Evolutionary conservation across 1,140 invertebrate genomes (phyloP).

Genomic region (Tetramorium simillimum): DNA sequence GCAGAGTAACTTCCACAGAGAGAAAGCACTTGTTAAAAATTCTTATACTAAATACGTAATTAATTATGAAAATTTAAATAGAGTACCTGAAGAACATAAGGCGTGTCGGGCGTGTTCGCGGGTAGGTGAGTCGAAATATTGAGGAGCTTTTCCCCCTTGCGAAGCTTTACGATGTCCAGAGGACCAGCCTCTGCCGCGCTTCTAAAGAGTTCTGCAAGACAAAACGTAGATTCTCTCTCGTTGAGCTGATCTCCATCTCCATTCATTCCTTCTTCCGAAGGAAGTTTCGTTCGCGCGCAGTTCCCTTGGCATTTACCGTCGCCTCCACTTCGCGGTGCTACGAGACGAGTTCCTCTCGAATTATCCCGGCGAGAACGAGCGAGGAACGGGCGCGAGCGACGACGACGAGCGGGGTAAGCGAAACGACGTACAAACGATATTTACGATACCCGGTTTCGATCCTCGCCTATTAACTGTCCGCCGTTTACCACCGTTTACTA

Average conservation of each 20-base stretch:
- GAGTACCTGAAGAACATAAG: constrained; percentile 87
- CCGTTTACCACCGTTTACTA: constrained; percentile 26
- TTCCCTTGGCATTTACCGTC: neutral
- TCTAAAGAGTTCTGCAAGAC: constrained; percentile 87
- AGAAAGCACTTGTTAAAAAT: neutral
- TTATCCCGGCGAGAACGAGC: neutral
- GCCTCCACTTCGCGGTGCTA: too few relatives aligned
- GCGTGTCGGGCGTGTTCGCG: constrained; percentile 87
- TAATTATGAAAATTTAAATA: neutral
- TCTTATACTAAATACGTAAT: neutral
- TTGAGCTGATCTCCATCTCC: neutral
- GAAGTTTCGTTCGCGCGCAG: too few relatives aligned
- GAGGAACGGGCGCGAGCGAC: too few relatives aligned
- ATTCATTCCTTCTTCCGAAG: neutral
- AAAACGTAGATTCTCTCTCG: constrained; percentile 8
- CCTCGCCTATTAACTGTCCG: constrained; percentile 30
- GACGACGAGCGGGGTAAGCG: neutral
- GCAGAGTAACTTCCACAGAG: neutral
- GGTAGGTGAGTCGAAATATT: constrained; percentile 88
- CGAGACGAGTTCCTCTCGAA: neutral
- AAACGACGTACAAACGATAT: neutral
- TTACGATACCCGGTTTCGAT: constrained; percentile 34
- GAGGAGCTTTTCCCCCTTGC: constrained; percentile 87
- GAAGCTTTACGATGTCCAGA: constrained; percentile 88
- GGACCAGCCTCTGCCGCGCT: constrained; percentile 88